Conservation (phyloP, 2,113 vertebrate species). For the Thalassarche chlororhynchos region DNA sequence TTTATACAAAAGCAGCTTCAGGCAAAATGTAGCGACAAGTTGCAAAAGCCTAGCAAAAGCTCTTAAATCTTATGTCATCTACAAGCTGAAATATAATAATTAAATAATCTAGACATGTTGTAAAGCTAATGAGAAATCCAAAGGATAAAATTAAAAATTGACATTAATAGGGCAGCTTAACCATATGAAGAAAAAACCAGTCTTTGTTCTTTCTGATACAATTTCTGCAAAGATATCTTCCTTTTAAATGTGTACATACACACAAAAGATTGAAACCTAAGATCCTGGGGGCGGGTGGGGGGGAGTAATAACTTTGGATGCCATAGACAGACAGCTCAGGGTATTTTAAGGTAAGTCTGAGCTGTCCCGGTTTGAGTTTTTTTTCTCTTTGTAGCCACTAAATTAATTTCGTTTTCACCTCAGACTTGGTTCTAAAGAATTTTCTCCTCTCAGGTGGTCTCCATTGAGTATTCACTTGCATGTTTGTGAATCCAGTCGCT, state of each 20-base stretch:
- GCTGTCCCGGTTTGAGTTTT: neutral
- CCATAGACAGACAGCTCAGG: neutral
- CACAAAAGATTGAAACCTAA: neutral
- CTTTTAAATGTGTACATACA: neutral
- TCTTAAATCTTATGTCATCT: slow-evolving; percentile 58
- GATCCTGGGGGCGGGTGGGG: neutral
- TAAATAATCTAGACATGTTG: slow-evolving; percentile 54
- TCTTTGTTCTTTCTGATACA: slow-evolving; percentile 20
- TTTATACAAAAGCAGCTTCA: slow-evolving; percentile 60
- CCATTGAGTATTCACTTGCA: neutral
- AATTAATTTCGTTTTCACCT: neutral
- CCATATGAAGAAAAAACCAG: neutral
- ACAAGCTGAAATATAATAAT: slow-evolving; percentile 49
- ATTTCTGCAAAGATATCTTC: neutral
- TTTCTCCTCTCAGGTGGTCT: neutral
- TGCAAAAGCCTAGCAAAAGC: slow-evolving; percentile 31
- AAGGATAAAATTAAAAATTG: slow-evolving; percentile 53
- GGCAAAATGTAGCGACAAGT: slow-evolving; percentile 47
- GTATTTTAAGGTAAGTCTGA: neutral
- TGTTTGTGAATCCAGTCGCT: neutral
- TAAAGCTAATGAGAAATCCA: slow-evolving; percentile 57
- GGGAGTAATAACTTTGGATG: neutral
- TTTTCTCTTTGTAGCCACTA: neutral
- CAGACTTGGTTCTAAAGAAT: neutral
- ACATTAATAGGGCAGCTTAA: slow-evolving; percentile 44